Evolutionary conservation across 2,113 vertebrate genomes (phyloP).

Genomic region (Centropristis striata): DNA sequence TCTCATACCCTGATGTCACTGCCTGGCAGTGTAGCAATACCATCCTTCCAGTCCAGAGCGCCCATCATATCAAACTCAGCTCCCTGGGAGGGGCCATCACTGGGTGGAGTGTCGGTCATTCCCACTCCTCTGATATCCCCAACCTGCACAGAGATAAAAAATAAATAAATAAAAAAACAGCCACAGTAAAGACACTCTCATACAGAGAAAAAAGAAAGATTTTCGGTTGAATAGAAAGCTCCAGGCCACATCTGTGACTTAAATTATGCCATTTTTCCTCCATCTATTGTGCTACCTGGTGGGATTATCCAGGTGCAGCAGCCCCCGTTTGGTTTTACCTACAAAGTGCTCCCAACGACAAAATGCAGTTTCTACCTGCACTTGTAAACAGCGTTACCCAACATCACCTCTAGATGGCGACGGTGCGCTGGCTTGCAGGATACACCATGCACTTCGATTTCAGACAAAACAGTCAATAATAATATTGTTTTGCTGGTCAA

Average conservation of each 20-base stretch:
- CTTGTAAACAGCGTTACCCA: conserved; percentile 67
- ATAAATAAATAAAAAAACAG: conserved; percentile 1
- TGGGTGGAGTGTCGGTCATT: conserved; percentile 86
- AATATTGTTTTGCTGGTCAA: conserved; percentile 78
- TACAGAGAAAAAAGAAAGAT: not conserved
- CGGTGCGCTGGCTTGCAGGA: conserved; percentile 61
- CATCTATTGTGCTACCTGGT: not conserved
- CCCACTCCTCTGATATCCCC: conserved; percentile 63
- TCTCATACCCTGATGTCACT: conserved; percentile 93
- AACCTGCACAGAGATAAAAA: conserved; percentile 55
- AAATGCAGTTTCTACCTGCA: conserved; percentile 50
- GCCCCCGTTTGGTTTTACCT: not conserved
- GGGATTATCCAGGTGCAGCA: not conserved
- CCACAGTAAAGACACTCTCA: not conserved
- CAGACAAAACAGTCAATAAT: conserved; percentile 84
- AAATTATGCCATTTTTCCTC: not conserved
- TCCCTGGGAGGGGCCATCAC: conserved; percentile 83
- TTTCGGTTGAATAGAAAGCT: not conserved
- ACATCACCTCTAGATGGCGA: conserved; percentile 83
- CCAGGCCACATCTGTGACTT: not conserved
- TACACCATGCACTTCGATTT: conserved; percentile 84
- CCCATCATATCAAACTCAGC: conserved; percentile 96
- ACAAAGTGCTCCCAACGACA: conserved; percentile 18
- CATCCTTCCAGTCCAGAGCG: conserved; percentile 98
- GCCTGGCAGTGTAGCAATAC: conserved; percentile 95